phyloP scores from a whole-genome alignment of 1,140 invertebrate species.

The Tribolium madens region DNA sequence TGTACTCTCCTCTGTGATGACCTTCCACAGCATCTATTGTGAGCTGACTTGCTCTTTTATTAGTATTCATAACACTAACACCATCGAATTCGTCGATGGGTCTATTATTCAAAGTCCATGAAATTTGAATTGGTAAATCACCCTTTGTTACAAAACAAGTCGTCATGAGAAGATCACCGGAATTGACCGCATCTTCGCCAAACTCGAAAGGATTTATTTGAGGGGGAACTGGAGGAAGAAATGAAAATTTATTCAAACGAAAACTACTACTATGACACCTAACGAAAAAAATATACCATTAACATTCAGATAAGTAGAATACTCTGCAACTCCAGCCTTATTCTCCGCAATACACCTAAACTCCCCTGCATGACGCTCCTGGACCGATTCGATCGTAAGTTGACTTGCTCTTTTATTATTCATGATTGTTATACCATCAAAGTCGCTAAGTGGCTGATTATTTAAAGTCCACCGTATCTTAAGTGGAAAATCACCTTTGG shows the following conservation, averaged over 20 bases:
- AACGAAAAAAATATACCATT: constrained; percentile 68
- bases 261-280: too few relatives aligned
- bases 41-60: constrained; percentile 70
- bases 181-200: constrained; percentile 75
- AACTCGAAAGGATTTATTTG: constrained; percentile 69
- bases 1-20: constrained; percentile 70
- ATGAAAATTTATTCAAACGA: too few relatives aligned
- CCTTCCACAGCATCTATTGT: constrained; percentile 71
- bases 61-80: constrained; percentile 65
- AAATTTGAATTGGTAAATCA: constrained; percentile 79
- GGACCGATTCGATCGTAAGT: constrained; percentile 72
- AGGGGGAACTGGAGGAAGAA: constrained; percentile 65
- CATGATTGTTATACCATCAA: constrained; percentile 66
- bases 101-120: constrained; percentile 76
- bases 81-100: constrained; percentile 61
- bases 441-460: constrained; percentile 55
- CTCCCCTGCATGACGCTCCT: constrained; percentile 72
- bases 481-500: constrained; percentile 81
- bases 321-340: constrained; percentile 71
- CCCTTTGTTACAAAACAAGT: constrained; percentile 82
- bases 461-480: constrained; percentile 75
- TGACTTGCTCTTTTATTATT: constrained; percentile 70
- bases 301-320: constrained; percentile 73
- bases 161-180: constrained; percentile 77
- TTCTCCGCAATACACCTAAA: constrained; percentile 75